Percentiles rank a stretch among this genome's conserved stretches.
These are phyloP conservation scores for Sialis lutaria DNA, from an alignment of 2,888 invertebrate species.

Conservation along the genomic window DNA sequence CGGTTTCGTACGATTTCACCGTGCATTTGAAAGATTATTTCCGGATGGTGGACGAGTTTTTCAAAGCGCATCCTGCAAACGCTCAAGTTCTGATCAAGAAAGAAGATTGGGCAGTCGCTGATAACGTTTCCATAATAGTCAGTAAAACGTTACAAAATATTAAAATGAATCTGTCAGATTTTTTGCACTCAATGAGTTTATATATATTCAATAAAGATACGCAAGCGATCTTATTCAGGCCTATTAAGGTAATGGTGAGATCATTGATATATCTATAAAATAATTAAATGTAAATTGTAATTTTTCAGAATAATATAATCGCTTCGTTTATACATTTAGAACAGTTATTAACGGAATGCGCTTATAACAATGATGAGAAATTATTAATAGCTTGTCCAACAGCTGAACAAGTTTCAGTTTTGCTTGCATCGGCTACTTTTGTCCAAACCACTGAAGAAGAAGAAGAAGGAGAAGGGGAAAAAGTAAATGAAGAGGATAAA, in stretches of 20 bases:
- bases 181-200: slow-evolving; percentile 83
- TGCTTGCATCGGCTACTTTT: slow-evolving; percentile 44
- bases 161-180: slow-evolving; percentile 42
- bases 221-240: slow-evolving; percentile 89
- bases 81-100: background rate
- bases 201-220: slow-evolving; percentile 95
- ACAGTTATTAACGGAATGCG: slow-evolving; percentile 51
- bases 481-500: too few relatives aligned
- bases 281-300: slow-evolving; percentile 6
- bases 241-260: slow-evolving; percentile 49
- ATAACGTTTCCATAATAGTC: slow-evolving; percentile 52
- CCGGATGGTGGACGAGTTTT: background rate
- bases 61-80: background rate
- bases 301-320: slow-evolving; percentile 65
- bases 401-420: slow-evolving; percentile 81
- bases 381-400: slow-evolving; percentile 80
- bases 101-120: slow-evolving; percentile 47
- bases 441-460: too few relatives aligned
- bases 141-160: slow-evolving; percentile 63
- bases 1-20: slow-evolving; percentile 56
- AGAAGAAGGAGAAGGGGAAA: too few relatives aligned
- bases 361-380: slow-evolving; percentile 67
- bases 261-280: slow-evolving; percentile 1
- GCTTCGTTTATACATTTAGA: slow-evolving; percentile 74
- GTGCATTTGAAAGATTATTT: slow-evolving; percentile 40